Base-by-base conservation (phyloP, 2,113 vertebrate genomes). In the Vicugna pacos region DNA sequence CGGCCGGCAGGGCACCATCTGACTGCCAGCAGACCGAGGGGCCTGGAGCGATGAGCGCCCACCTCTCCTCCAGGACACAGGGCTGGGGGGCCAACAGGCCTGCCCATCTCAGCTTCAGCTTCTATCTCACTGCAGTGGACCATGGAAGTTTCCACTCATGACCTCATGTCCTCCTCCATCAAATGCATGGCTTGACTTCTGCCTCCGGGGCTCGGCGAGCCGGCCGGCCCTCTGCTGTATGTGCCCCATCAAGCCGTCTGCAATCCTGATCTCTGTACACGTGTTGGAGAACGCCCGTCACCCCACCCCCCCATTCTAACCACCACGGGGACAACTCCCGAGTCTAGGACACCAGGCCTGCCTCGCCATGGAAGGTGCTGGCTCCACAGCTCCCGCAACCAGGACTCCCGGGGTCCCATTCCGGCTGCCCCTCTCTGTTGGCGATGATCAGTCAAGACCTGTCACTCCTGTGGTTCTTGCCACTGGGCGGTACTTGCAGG, bases 341-440 rank as follows among this genome's bases (percentile, higher is more conserved):
- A 3, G 32, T n/a, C 52, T 28, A 32, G 0, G 72, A 50, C 38
- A 76, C 22, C 6, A 11, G 35, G 54, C 26, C 65, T 15, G 8
- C 24, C 48, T 16, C 14, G 8, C 20, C 35, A 9, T 0, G 0
- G 30, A 1, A 11, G 17, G 38, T 24, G 38, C 72, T 35, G 13
- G 56, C 5, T 54, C 67, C 1, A 0, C 5, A 1, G 2, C 15
- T n/a, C 67, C 46, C 35, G 10, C 19, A n/a, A 13, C 7, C 2
- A 24, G 3, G 22, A 0, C 7, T 6, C 13, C 20, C 52, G 14
- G 12, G n/a, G 20, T 26, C 80, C 0, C 24, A 26, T 14, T 35
- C 32, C 50, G 32, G 67, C 24, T 15, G 7, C 2, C 35, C 38
- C 30, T 10, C 28, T 30, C 11, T 52, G 19, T 0, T 10, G 19